Conservation (phyloP, 1,140 invertebrate species). For the Reticulitermes speratus region DNA sequence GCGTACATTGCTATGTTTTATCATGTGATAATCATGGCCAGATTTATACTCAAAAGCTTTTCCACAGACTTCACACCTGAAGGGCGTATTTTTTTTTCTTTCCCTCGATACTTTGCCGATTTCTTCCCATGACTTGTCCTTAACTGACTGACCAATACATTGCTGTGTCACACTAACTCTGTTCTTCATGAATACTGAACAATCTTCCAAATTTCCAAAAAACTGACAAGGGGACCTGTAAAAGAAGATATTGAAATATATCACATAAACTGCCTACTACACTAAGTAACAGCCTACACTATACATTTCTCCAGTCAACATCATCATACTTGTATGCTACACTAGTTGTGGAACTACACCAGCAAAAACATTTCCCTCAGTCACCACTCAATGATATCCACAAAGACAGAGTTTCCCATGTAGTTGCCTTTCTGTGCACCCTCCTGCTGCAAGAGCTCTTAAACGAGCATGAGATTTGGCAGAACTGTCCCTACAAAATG, state of each 20-base stretch:
- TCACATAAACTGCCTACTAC: too few species aligned
- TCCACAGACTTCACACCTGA: conserved; percentile 19
- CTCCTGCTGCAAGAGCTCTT: too few species aligned
- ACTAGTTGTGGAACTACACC: too few species aligned
- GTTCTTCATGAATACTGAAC: not conserved
- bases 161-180: not conserved
- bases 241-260: not conserved
- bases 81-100: not conserved
- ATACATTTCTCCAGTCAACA: too few species aligned
- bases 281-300: too few species aligned
- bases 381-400: too few species aligned
- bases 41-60: not conserved
- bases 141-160: not conserved
- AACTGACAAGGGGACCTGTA: not conserved
- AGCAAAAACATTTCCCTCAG: too few species aligned
- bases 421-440: too few species aligned
- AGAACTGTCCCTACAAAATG: too few species aligned
- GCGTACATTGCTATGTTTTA: conserved; percentile 19
- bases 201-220: conserved; percentile 2
- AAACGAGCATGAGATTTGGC: too few species aligned
- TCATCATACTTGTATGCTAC: too few species aligned
- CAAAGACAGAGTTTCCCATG: too few species aligned
- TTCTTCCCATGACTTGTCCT: not conserved
- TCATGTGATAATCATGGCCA: conserved; percentile 17
- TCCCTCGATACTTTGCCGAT: not conserved